Percentiles rank a stretch among this genome's conserved stretches.
phyloP scores from a whole-genome alignment of 2,888 invertebrate species.

The Taphrorychus bicolor region DNA sequence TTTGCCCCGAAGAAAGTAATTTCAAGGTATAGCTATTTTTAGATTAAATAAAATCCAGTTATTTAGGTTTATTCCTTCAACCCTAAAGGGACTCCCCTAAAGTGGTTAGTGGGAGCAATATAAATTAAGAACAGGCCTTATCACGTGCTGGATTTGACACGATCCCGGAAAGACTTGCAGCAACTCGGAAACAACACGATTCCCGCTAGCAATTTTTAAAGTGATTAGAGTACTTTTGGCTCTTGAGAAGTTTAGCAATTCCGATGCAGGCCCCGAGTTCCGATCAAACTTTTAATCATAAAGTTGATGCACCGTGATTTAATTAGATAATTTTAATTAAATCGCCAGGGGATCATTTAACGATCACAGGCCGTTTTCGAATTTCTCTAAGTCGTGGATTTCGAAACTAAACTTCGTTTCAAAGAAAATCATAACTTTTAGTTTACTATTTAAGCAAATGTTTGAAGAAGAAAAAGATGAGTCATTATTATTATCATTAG shows the following conservation, averaged over 20 bases:
- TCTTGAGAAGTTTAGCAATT: slow-evolving; percentile 1
- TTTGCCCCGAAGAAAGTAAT: slow-evolving; percentile 11
- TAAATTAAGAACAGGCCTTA: slow-evolving; percentile 6
- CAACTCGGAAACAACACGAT: not conserved
- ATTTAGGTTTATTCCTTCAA: slow-evolving; percentile 8
- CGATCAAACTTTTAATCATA: slow-evolving; percentile 11
- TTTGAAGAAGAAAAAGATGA: not conserved
- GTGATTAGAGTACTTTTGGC: not conserved
- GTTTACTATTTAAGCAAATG: not conserved
- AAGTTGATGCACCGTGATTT: slow-evolving; percentile 11
- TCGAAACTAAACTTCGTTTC: slow-evolving; percentile 2
- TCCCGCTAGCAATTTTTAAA: not conserved
- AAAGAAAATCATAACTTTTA: not conserved
- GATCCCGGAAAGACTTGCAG: not conserved
- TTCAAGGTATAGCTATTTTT: slow-evolving; percentile 15
- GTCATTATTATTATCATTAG: not conserved
- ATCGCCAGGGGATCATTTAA: not conserved
- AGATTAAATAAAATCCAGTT: slow-evolving; percentile 14
- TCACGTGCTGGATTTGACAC: not conserved
- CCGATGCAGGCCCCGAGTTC: not conserved
- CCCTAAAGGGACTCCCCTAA: slow-evolving; percentile 7
- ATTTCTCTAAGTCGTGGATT: slow-evolving; percentile 2
- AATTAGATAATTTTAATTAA: slow-evolving; percentile 12
- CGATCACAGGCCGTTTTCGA: not conserved
- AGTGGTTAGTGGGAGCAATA: not conserved